These are phyloP conservation scores for Megalops cyprinoides DNA, from an alignment of 2,797 vertebrate species.

Conservation along the genomic window DNA sequence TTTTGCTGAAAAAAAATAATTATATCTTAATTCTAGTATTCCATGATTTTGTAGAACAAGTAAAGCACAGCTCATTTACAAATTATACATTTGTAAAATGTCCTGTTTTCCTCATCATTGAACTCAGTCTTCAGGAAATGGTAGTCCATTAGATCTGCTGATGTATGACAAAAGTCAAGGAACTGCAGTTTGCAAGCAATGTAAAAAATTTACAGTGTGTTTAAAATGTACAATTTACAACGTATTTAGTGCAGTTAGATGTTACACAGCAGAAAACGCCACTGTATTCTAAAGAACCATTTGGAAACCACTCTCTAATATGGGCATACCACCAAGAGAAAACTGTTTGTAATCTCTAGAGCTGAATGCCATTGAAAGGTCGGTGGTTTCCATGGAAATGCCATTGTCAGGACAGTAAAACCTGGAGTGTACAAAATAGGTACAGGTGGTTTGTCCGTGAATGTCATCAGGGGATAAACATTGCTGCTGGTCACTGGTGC, in stretches of 20 bases:
- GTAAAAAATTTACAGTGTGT: not conserved
- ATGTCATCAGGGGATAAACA: not conserved
- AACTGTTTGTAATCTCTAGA: conserved; percentile 50
- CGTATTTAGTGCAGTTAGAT: not conserved
- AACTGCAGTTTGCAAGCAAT: not conserved
- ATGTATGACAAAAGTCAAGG: not conserved
- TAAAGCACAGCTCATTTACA: not conserved
- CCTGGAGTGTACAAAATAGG: conserved; percentile 47
- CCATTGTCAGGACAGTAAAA: conserved; percentile 50
- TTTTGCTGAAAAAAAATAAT: no score
- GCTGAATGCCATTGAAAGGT: conserved; percentile 46
- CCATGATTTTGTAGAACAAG: not conserved
- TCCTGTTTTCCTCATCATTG: no score
- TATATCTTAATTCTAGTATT: no score
- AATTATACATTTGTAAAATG: no score
- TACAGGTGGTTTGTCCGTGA: conserved; percentile 3
- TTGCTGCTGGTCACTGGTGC: conserved; percentile 42
- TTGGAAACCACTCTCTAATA: conserved; percentile 13
- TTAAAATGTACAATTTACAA: not conserved
- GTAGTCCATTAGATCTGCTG: not conserved
- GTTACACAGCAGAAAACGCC: conserved; percentile 36
- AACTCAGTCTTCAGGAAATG: not conserved
- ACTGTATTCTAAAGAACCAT: conserved; percentile 43
- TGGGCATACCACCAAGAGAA: conserved; percentile 40
- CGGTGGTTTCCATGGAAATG: conserved; percentile 41